Conservation (phyloP, 2,797 vertebrate genomes). For the Agapornis canus region DNA sequence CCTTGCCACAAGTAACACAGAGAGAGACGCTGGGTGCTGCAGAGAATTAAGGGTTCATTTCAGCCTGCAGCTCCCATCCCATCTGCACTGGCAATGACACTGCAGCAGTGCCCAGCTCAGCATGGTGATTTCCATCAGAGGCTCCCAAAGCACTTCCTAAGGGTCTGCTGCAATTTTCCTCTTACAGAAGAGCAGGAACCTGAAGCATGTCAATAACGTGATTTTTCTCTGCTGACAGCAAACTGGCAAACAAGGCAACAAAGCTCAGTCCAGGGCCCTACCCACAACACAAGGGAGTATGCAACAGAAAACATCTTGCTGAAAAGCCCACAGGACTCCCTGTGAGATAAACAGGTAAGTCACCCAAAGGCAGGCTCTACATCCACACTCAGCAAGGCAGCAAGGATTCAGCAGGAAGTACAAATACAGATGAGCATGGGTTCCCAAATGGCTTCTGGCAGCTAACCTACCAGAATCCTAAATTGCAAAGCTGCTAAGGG, state of each 20-base stretch:
- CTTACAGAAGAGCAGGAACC: neutral
- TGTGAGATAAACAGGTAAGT: neutral
- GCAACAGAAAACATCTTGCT: neutral
- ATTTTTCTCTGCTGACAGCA: neutral
- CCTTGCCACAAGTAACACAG: neutral
- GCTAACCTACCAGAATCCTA: neutral
- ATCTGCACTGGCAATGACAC: neutral
- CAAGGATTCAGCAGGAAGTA: neutral
- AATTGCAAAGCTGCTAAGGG: neutral
- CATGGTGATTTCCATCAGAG: rapidly evolving
- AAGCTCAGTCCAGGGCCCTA: neutral
- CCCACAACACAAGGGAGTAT: neutral
- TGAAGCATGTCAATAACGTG: neutral
- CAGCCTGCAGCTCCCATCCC: neutral
- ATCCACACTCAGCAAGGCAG: neutral
- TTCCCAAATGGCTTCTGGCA: neutral
- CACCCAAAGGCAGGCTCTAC: neutral
- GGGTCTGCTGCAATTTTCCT: neutral
- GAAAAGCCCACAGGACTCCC: neutral
- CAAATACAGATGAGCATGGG: neutral
- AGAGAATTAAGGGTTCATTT: neutral
- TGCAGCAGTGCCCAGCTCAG: rapidly evolving
- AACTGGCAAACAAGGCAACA: neutral
- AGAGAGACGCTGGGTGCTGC: neutral
- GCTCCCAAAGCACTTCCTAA: neutral